A percentile compares a stretch with the other conserved stretches of the same genome.
These are phyloP conservation scores for Ctenochaetus hawaiiensis DNA, from an alignment of 2,797 vertebrate genomes.

Conservation along the genomic window DNA sequence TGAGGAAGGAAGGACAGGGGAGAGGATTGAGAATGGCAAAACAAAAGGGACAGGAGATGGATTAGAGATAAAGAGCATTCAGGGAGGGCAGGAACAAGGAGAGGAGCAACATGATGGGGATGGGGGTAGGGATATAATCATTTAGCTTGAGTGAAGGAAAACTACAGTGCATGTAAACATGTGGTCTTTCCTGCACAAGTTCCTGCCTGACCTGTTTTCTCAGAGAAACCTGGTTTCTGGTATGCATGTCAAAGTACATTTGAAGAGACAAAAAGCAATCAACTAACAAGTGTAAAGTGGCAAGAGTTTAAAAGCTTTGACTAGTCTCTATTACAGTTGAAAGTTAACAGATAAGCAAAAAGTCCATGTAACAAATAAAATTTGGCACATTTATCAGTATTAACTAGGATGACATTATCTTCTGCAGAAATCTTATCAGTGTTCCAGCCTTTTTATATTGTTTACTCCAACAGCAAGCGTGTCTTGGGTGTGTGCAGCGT, in stretches of 20 bases:
- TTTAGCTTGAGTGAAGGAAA: constrained; percentile 12
- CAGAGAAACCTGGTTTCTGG: constrained; percentile 1
- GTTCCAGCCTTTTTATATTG: not conserved
- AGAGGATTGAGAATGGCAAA: constrained; percentile 34
- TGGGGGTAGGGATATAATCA: constrained; percentile 14
- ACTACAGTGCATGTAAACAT: constrained; percentile 12
- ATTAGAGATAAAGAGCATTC: constrained; percentile 34
- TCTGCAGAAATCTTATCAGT: not conserved
- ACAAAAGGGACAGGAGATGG: constrained; percentile 49
- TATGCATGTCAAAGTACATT: not conserved
- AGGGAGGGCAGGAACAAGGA: constrained; percentile 31
- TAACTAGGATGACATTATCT: not conserved
- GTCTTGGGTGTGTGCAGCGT: constrained; percentile 15
- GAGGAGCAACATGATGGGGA: constrained; percentile 11
- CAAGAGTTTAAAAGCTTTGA: not conserved
- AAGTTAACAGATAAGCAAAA: not conserved
- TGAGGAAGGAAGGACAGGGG: constrained; percentile 41
- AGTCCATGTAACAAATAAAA: not conserved
- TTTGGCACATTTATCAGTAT: not conserved
- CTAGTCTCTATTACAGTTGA: not conserved
- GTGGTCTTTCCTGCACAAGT: not conserved
- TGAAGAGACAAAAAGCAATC: not conserved
- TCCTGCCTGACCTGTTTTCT: constrained; percentile 26
- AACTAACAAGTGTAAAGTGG: not conserved
- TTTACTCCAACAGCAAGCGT: not conserved